Conservation (phyloP, 2,888 invertebrate genomes). For the Branchipolynoe longqiensis region DNA sequence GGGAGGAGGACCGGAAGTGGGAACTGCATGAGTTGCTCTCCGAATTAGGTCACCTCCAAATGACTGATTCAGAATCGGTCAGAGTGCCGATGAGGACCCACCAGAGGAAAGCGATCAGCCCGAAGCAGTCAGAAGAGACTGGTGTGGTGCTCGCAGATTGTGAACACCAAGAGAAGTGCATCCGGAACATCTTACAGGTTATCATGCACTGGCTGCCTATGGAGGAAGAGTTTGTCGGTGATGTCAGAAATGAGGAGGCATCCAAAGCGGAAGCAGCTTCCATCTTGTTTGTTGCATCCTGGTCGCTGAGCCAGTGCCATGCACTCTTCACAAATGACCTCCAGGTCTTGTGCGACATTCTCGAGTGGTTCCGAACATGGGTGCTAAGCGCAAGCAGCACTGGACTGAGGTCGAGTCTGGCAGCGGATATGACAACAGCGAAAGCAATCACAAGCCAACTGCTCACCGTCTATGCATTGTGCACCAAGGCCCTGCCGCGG, state of each 20-base stretch:
- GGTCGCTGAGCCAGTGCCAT: background rate
- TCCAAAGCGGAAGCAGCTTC: background rate
- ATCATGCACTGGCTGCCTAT: background rate
- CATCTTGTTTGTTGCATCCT: background rate
- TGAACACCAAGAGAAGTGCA: background rate
- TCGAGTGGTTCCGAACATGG: slow-evolving; percentile 10
- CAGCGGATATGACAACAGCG: background rate
- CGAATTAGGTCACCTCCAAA: background rate
- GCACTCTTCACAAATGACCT: background rate
- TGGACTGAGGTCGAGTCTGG: background rate
- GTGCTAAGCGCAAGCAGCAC: background rate
- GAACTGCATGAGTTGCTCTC: background rate
- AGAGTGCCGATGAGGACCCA: background rate
- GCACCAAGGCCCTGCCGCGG: background rate
- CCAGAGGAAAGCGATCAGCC: background rate
- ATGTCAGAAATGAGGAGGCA: background rate
- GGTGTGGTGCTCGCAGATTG: background rate
- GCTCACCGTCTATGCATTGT: background rate
- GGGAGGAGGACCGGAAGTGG: background rate
- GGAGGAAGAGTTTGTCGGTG: background rate
- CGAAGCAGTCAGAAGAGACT: background rate
- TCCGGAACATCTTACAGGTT: background rate
- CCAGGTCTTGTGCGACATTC: background rate
- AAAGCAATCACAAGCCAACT: background rate
- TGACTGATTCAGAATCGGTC: background rate